Evolutionary conservation across 2,797 vertebrate species (phyloP).

Genomic region (Pipistrellus pygmaeus): DNA sequence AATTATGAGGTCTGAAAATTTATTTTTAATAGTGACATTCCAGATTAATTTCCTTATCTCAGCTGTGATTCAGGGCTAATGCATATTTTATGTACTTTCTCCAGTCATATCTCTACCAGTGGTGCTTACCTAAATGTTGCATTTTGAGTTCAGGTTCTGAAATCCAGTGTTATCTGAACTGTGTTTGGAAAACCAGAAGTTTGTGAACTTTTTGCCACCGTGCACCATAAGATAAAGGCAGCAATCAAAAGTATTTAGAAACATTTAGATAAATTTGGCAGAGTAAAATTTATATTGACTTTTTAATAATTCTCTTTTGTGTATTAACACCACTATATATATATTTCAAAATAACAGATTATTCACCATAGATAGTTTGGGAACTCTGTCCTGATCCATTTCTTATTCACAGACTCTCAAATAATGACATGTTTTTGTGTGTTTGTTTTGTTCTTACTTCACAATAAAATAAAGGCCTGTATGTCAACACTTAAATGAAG

Average conservation of each 20-base stretch:
- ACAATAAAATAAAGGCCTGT: background rate
- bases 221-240: background rate
- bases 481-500: background rate
- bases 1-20: background rate
- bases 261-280: background rate
- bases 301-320: background rate
- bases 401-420: background rate
- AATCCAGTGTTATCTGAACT: background rate
- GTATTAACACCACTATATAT: background rate
- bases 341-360: background rate
- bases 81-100: background rate
- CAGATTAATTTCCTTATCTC: background rate
- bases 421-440: background rate
- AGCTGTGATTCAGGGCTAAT: background rate
- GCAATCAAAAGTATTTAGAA: background rate
- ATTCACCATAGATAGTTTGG: background rate
- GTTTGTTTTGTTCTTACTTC: background rate
- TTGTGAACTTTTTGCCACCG: background rate
- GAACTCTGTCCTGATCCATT: background rate
- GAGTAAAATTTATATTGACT: background rate
- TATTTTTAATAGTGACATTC: background rate
- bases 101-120: background rate
- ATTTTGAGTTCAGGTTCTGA: background rate
- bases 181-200: background rate
- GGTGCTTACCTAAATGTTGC: background rate